Evolutionary conservation across 2,113 vertebrate species (phyloP).

Genomic region (Psophia crepitans): DNA sequence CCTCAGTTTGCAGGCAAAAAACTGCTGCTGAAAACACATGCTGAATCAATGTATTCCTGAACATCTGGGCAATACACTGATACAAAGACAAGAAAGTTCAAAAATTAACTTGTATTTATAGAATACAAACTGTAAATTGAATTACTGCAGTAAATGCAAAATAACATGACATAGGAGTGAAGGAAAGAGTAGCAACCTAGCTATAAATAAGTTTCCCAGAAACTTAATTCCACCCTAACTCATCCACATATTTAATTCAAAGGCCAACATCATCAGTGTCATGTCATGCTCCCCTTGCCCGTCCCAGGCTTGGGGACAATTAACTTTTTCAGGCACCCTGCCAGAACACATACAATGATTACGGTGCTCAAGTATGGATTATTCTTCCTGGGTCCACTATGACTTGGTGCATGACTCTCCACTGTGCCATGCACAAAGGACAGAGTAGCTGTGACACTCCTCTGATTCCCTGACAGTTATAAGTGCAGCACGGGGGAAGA

Average conservation of each 20-base stretch:
- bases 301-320: not conserved
- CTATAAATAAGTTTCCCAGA: not conserved
- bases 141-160: not conserved
- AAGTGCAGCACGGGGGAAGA: not conserved
- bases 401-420: not conserved
- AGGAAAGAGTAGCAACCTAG: not conserved
- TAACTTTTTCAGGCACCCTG: not conserved
- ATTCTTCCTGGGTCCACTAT: not conserved
- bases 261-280: not conserved
- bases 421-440: not conserved
- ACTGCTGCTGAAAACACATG: not conserved
- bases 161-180: not conserved
- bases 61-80: not conserved
- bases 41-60: not conserved
- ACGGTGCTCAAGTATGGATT: not conserved
- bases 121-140: not conserved
- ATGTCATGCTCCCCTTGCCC: not conserved
- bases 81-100: not conserved
- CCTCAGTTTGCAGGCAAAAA: not conserved
- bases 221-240: not conserved
- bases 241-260: not conserved
- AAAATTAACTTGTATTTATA: not conserved
- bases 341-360: not conserved
- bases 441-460: not conserved
- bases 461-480: not conserved